Percentiles rank a stretch among this genome's conserved stretches.
Evolutionary conservation across 2,888 invertebrate genomes (phyloP).

Genomic region (Dysmachus trigonus): DNA sequence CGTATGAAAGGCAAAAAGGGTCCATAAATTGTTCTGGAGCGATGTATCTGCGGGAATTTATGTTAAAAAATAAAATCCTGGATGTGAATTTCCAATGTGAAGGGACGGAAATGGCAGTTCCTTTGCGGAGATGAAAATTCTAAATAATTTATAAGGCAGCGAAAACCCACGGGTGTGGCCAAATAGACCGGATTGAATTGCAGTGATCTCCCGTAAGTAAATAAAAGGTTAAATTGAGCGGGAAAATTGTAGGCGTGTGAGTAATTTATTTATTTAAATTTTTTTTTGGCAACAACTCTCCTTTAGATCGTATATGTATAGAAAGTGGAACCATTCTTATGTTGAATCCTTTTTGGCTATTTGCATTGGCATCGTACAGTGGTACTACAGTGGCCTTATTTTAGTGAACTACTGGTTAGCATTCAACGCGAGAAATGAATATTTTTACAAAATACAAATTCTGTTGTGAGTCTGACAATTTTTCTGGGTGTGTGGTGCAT

Average conservation of each 20-base stretch:
- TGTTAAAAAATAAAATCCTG: constrained; percentile 16
- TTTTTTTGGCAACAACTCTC: not conserved
- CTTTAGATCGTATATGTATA: not conserved
- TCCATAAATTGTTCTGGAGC: constrained; percentile 8
- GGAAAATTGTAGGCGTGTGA: not conserved
- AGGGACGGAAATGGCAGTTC: not conserved
- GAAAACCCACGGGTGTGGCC: not conserved
- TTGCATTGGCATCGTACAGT: not conserved
- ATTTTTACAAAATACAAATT: not conserved
- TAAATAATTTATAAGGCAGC: not conserved
- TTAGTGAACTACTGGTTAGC: not conserved
- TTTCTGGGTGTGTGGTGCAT: not conserved
- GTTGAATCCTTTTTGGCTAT: not conserved
- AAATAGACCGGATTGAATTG: not conserved
- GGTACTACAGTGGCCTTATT: not conserved
- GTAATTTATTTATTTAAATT: not conserved
- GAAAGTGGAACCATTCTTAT: not conserved
- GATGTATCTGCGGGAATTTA: not conserved
- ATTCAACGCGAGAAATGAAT: not conserved
- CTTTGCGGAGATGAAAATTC: not conserved
- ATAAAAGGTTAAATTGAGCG: not conserved
- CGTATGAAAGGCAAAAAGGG: constrained; percentile 3
- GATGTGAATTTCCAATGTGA: not conserved
- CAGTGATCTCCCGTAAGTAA: not conserved
- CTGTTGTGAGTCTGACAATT: not conserved